A percentile compares a stretch with the other conserved stretches of the same genome.
Conservation (phyloP, 1,140 invertebrate genomes). For the Parapsyche elsis region DNA sequence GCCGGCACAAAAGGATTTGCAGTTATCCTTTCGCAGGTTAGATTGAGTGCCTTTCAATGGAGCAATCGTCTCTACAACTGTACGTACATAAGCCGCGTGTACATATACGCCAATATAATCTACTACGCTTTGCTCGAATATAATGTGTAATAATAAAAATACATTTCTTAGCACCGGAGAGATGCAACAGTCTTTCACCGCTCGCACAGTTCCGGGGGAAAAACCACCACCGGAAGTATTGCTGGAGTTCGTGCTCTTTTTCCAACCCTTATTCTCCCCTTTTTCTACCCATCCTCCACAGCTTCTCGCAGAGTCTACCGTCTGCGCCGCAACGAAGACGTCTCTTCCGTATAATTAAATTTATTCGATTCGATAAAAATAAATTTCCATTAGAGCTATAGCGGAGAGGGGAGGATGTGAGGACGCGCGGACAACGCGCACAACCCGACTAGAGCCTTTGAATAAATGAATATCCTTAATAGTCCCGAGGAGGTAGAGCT, state of each 20-base stretch:
- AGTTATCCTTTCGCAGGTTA: conserved; percentile 30
- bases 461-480: conserved; percentile 32
- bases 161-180: not conserved
- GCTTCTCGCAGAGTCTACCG: not conserved
- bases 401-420: not conserved
- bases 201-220: not conserved
- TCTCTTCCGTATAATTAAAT: conserved; percentile 49
- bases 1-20: conserved; percentile 7
- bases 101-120: not conserved
- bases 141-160: not conserved
- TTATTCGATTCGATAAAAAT: conserved; percentile 47
- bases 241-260: not conserved
- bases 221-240: not conserved
- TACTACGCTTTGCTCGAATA: not conserved
- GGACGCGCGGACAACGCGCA: conserved; percentile 31
- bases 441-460: not conserved
- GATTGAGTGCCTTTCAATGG: conserved; percentile 19
- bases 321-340: conserved; percentile 36
- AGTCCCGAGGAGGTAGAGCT: not conserved
- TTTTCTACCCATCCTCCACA: not conserved
- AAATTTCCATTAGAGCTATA: conserved; percentile 41
- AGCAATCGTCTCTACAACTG: not conserved
- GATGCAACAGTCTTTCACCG: conserved; percentile 9
- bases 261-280: not conserved
- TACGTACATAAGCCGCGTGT: not conserved